Evolutionary conservation across 2,888 invertebrate species (phyloP).

Genomic region (Alitta virens): DNA sequence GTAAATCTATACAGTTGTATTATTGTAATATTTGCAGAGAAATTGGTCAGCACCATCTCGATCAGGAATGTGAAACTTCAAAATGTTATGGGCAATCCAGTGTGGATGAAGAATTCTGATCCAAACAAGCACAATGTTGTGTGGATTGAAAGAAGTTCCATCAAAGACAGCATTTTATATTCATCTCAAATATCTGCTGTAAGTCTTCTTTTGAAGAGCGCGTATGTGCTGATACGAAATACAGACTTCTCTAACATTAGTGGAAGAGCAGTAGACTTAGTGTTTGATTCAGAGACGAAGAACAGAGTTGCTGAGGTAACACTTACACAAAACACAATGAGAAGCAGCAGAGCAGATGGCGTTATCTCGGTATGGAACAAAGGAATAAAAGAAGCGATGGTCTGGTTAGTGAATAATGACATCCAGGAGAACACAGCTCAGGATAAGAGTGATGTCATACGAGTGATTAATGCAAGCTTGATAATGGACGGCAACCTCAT

Average conservation of each 20-base stretch:
- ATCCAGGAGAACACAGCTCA: neutral
- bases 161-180: neutral
- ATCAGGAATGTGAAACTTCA: neutral
- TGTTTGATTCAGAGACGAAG: neutral
- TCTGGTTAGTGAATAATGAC: neutral
- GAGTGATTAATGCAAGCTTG: neutral
- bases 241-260: neutral
- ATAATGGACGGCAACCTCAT: neutral
- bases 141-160: neutral
- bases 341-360: neutral
- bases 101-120: neutral
- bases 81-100: neutral
- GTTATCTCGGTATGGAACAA: neutral
- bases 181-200: neutral
- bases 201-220: neutral
- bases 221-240: constrained; percentile 2
- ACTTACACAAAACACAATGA: neutral
- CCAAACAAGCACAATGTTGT: constrained; percentile 6
- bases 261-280: neutral
- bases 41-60: constrained; percentile 4
- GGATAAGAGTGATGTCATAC: neutral
- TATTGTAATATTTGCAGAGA: constrained; percentile 9
- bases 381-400: neutral
- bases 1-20: too few species aligned
- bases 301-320: neutral